Conservation (phyloP, 1,140 invertebrate species). For the Lucilia cuprina region DNA sequence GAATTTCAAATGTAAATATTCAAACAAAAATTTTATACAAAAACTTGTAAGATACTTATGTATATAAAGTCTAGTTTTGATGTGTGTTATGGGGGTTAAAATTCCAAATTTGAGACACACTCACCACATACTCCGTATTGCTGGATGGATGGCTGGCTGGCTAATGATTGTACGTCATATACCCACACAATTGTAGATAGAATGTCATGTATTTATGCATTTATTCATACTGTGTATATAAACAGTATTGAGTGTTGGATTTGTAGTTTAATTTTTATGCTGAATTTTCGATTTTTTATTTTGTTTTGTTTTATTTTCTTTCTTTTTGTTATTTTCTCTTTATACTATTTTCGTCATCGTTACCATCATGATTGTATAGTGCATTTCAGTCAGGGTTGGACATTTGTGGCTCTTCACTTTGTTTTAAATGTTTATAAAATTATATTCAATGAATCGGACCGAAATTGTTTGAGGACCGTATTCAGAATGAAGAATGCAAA, state of each 20-base stretch:
- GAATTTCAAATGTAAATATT: not conserved
- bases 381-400: not conserved
- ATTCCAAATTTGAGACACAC: not conserved
- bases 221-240: not conserved
- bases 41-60: not conserved
- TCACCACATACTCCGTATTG: not conserved
- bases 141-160: too few relatives aligned
- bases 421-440: too few relatives aligned
- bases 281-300: not conserved
- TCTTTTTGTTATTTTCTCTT: not conserved
- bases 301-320: not conserved
- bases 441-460: too few relatives aligned
- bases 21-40: not conserved
- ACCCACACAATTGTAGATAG: not conserved
- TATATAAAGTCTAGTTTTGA: too few relatives aligned
- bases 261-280: not conserved
- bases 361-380: not conserved
- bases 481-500: too few relatives aligned
- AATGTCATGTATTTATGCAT: too few relatives aligned
- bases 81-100: not conserved
- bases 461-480: too few relatives aligned
- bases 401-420: not conserved
- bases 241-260: not conserved
- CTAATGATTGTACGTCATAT: not conserved
- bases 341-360: not conserved